These are phyloP conservation scores for Imbricaverruca yamaguchii DNA, from an alignment of 2,888 invertebrate species.

Conservation along the genomic window DNA sequence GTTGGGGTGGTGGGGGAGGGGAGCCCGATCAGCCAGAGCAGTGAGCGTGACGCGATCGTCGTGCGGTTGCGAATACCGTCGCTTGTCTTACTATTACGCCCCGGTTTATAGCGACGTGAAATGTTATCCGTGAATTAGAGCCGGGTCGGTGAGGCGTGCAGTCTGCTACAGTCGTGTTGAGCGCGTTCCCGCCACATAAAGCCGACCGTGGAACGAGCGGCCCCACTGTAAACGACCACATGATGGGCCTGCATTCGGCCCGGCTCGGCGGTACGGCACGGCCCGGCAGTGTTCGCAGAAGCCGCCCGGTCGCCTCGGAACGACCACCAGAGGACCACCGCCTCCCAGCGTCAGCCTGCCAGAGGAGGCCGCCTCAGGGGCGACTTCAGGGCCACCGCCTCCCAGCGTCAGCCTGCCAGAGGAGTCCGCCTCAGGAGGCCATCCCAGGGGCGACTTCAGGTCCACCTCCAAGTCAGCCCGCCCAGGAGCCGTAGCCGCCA, in stretches of 20 bases:
- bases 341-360: too few relatives aligned
- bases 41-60: neutral
- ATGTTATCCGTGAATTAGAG: neutral
- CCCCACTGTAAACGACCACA: neutral
- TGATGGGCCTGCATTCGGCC: neutral
- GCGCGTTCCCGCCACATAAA: neutral
- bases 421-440: too few relatives aligned
- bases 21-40: neutral
- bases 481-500: too few relatives aligned
- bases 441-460: too few relatives aligned
- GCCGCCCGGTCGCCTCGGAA: too few relatives aligned
- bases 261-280: neutral
- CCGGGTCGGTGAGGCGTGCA: neutral
- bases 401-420: too few relatives aligned
- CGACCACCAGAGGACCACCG: too few relatives aligned
- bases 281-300: too few relatives aligned
- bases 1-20: neutral
- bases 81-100: neutral
- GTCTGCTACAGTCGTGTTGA: neutral
- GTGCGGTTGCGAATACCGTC: neutral
- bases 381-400: too few relatives aligned
- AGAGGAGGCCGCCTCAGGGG: too few relatives aligned
- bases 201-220: neutral
- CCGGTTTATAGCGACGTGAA: neutral
- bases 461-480: too few relatives aligned